A percentile compares a stretch with the other conserved stretches of the same genome.
Evolutionary conservation across 2,888 invertebrate genomes (phyloP).

Genomic region (Coecobrya sp.): DNA sequence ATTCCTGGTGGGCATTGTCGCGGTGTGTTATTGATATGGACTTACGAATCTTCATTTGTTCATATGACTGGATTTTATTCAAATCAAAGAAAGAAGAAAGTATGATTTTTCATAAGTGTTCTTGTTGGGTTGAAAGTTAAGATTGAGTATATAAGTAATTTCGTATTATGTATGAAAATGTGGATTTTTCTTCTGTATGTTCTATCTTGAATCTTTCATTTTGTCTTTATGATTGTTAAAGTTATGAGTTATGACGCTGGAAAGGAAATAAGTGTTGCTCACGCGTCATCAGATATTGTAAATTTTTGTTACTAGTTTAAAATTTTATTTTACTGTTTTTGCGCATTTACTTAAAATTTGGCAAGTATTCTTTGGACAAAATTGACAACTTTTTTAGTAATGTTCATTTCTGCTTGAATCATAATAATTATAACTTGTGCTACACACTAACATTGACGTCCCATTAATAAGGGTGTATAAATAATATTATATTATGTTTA

Average conservation of each 20-base stretch:
- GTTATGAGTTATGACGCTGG: neutral
- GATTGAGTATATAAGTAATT: no score
- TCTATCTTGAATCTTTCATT: no score
- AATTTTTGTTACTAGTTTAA: neutral
- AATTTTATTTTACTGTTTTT: constrained; percentile 40
- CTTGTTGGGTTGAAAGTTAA: neutral
- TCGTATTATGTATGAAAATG: no score
- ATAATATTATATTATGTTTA: neutral
- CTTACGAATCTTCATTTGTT: no score
- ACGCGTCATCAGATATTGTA: neutral
- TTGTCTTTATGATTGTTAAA: neutral
- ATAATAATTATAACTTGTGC: neutral
- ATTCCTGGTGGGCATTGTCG: no score
- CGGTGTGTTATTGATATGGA: no score
- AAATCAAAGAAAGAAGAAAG: neutral
- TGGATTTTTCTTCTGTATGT: neutral
- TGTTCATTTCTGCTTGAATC: neutral
- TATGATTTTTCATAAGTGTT: neutral
- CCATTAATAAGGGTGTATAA: neutral
- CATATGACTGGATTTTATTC: no score
- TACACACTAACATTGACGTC: neutral
- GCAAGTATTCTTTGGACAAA: constrained; percentile 82
- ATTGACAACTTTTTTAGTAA: constrained; percentile 54
- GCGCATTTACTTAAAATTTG: constrained; percentile 73
- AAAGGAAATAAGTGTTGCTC: neutral